phyloP scores from a whole-genome alignment of 2,797 vertebrate genomes.

The Choloepus didactylus region DNA sequence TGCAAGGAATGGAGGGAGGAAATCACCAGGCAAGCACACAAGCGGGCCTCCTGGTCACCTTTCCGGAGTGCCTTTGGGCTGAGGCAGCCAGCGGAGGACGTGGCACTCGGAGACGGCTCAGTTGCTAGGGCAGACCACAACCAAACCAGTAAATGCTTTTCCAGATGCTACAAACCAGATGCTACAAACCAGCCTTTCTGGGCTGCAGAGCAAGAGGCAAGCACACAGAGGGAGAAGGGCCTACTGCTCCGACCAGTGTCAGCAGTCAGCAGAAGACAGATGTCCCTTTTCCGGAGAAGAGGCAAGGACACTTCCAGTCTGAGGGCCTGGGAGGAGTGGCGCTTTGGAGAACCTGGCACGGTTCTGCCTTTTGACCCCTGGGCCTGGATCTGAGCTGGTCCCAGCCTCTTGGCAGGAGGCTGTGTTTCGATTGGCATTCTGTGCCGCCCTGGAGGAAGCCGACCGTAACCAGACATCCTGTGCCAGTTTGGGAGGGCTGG shows the following conservation, averaged over 20 bases:
- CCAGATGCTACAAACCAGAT: background rate
- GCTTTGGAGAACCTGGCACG: constrained; percentile 53
- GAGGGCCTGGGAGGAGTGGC: background rate
- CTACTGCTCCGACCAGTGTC: background rate
- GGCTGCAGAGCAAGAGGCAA: background rate
- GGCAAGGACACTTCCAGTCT: constrained; percentile 52
- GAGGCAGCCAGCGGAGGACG: background rate
- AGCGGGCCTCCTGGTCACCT: background rate
- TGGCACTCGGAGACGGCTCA: constrained; percentile 19
- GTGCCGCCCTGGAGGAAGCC: constrained; percentile 25
- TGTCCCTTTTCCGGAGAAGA: constrained; percentile 70
- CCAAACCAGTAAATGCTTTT: constrained; percentile 65
- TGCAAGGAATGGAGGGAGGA: background rate
- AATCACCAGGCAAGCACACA: background rate
- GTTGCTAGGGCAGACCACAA: constrained; percentile 41
- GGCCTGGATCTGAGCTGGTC: constrained; percentile 62
- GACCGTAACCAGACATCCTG: constrained; percentile 67
- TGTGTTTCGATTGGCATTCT: constrained; percentile 67
- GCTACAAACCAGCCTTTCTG: background rate
- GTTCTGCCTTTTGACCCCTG: background rate
- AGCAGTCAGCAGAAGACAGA: constrained; percentile 59
- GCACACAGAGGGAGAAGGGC: background rate
- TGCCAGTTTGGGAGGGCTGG: constrained; percentile 53
- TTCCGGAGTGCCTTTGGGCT: background rate
- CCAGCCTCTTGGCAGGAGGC: constrained; percentile 63